These are phyloP conservation scores for Chloroceryle aenea DNA, from an alignment of 2,113 vertebrate species.

Conservation along the genomic window DNA sequence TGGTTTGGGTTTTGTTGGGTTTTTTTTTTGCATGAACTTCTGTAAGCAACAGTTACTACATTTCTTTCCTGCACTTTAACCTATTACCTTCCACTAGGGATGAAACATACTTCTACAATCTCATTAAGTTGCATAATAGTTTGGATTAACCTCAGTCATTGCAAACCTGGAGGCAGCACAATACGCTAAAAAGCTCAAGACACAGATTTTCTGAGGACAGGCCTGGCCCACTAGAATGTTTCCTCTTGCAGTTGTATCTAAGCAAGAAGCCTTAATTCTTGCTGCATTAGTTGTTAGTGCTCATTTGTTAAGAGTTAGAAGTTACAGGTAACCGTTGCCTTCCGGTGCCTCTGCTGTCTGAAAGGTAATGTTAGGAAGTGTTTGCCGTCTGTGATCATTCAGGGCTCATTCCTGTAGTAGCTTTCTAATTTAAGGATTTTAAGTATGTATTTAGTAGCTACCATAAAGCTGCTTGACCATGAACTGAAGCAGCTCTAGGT, in stretches of 20 bases:
- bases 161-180: background rate
- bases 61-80: background rate
- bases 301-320: background rate
- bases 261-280: background rate
- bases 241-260: background rate
- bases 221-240: background rate
- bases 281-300: background rate
- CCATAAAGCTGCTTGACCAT: background rate
- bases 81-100: background rate
- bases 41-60: background rate
- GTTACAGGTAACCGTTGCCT: background rate
- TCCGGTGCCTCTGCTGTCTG: background rate
- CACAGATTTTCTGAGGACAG: background rate
- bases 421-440: background rate
- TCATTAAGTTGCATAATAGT: background rate
- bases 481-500: background rate
- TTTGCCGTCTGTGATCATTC: background rate
- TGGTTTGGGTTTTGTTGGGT: background rate
- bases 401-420: background rate
- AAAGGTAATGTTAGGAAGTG: background rate
- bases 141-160: background rate
- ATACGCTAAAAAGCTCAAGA: background rate
- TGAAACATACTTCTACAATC: rapidly evolving
- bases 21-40: background rate
- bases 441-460: background rate